Evolutionary conservation across 2,797 vertebrate genomes (phyloP).

Genomic region (Typhlichthys subterraneus): DNA sequence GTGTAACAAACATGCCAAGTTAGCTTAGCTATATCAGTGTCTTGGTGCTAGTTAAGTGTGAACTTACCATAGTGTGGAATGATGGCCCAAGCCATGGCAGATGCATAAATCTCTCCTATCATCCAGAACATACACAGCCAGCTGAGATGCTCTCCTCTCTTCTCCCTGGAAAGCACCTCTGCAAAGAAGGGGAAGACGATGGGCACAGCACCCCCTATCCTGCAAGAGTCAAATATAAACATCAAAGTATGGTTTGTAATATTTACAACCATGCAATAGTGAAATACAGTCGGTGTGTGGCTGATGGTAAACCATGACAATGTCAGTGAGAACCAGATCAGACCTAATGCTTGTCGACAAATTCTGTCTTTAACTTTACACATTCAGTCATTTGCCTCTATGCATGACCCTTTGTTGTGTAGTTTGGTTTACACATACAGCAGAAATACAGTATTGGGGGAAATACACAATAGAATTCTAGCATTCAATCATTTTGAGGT

Average conservation of each 20-base stretch:
- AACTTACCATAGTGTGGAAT: slow-evolving; percentile 97
- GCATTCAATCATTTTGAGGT: too few relatives aligned
- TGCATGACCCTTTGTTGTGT: too few relatives aligned
- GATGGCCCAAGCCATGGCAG: slow-evolving; percentile 99
- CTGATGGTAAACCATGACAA: background rate
- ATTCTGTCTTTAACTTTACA: too few relatives aligned
- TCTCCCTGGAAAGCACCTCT: slow-evolving; percentile 94
- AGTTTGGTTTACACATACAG: too few relatives aligned
- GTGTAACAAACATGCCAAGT: slow-evolving; percentile 23
- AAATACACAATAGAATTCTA: too few relatives aligned
- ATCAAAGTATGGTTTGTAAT: background rate
- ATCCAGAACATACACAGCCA: slow-evolving; percentile 99
- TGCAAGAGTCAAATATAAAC: slow-evolving; percentile 64
- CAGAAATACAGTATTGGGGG: too few relatives aligned
- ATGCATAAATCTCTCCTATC: slow-evolving; percentile 98
- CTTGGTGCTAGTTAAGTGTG: background rate
- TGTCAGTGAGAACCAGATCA: too few relatives aligned
- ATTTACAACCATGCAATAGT: too few relatives aligned
- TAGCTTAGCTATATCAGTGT: too few relatives aligned
- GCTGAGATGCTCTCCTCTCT: slow-evolving; percentile 94
- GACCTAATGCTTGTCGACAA: too few relatives aligned
- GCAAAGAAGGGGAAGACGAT: slow-evolving; percentile 97
- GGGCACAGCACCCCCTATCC: slow-evolving; percentile 94
- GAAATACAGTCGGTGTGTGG: too few relatives aligned
- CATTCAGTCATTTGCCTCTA: too few relatives aligned